Base-by-base conservation (phyloP, 1,140 invertebrate genomes). In the Probaryconus sp. region DNA sequence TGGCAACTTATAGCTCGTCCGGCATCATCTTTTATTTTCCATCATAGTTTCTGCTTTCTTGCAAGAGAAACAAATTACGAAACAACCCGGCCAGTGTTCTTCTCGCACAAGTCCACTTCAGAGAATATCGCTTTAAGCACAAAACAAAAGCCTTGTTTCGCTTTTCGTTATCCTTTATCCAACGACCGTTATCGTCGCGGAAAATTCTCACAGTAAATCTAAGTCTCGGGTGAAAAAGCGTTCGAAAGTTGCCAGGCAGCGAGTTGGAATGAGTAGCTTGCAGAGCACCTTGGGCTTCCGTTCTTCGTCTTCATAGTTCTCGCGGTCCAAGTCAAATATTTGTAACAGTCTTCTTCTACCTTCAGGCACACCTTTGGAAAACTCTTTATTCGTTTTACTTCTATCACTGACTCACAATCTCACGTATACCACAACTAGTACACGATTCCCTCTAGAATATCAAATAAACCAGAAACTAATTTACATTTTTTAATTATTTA, bases 241-340 rank as follows among this genome's bases (percentile, higher is more conserved):
- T 76, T 76, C 28, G 56, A 63, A 76, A 76, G 48, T 76, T 70
- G 55, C 43, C 7, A 60, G 20, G 18, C 47, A 61, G 63, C 53
- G 26, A 60, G 40, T 42, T 21, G 65, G 56, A 76, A 76, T 47
- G 67, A 71, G 65, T 67, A 63, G 55, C 67, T 70, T 63, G 51
- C 45, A 65, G 40, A 61, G 38, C 42, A 53, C 10, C 50, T 24
- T 3, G 33, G 28, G 43, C 35, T 76, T 42, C 45, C 48, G 48
- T 70, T 63, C 40, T 68, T 48, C 35, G 21, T 45, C 68, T 64
- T 65, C 37, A 14, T 38, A 28, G 18, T 60, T 9, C 43, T 65
- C 28, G 51, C 13, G 60, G 63, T 70, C 47, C 38, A 78, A 78
- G 63, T 76, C 69, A 78, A 76, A 78, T 73, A 76, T 78, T 78